Evolutionary conservation across 2,888 invertebrate species (phyloP), one percentile per base, ranked within the genome.

Genomic region (Atethmia centrago): DNA sequence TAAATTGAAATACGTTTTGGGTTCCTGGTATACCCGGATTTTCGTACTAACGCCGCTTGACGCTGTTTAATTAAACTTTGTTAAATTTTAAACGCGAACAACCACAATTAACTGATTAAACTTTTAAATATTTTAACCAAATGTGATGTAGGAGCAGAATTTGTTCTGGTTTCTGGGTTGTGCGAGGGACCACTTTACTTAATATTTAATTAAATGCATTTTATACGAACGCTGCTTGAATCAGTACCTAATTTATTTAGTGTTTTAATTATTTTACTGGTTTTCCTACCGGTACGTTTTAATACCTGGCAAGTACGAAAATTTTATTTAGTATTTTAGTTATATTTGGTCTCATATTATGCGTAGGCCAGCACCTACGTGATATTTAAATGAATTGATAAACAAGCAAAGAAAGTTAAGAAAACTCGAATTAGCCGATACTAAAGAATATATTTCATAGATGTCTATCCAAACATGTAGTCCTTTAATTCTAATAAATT

Each of bases 1-100:
- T 89, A 90, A 92, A 93, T 91, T 91, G 88, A 90, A 92, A 90
- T 90, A 88, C 85, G 88, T 88, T 87, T 85, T 85, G 80, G 80
- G 89, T 88, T 89, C 90, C 87, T 80, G 85, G 80, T 86, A 77
- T 86, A 88, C 88, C 89, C 88, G 88, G 88, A 83, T 90, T 88
- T 88, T 86, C 86, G 84, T 83, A 84, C 86, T 74, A 77, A 78
- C 80, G 82, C 87, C 79, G 82, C 87, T 83, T 74, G 79, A 63
- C 73, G 77, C 85, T 87, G 88, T 89, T 90, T 89, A 89, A 91
- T 90, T 89, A 90, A 89, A 88, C 84, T 86, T 87, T 82, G 87
- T 87, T 88, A 79, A 81, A 68, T 74, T 89, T 88, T 86, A 87
- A 87, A 85, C 74, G 71, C 77, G 86, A 86, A 87, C 84, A 85